Evolutionary conservation across 1,140 invertebrate genomes (phyloP), one percentile per base, ranked within the genome.

Genomic region (Apocrypta bakeri): DNA sequence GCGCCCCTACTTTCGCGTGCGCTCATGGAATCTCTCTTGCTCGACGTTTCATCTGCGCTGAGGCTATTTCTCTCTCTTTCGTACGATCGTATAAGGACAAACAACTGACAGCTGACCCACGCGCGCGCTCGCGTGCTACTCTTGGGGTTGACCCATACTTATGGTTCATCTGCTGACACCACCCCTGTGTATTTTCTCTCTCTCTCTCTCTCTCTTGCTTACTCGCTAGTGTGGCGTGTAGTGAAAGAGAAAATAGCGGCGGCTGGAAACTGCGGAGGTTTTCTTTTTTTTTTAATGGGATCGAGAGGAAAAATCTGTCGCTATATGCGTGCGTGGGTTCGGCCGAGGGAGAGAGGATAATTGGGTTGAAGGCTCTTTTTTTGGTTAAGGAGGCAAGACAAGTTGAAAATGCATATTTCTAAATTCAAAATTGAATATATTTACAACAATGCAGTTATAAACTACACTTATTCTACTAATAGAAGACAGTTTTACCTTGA

Each of bases 101-200:
- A 92, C 89, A 91, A 88, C 89, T 88, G 89, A 90, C 91, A 92
- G 91, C 80, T 82, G 72, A 82, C 80, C 72, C 73, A 76, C 80
- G 72, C 79, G 76, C 27, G 88, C 86, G 88, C 86, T 89, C 88
- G 84, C 85, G 88, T 89, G 87, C 63, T 37, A 17, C 21, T 33
- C 33, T 66, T 88, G 82, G 85, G 88, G 86, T 89, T 92, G 90
- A 91, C 90, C 90, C 85, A 88, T 86, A 90, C 90, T 90, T 88
- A 88, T 86, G 89, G 87, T 90, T 92, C 90, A 91, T 92, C 90
- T 91, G 90, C 91, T 90, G 85, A 90, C 88, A 88, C 86, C 88
- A 88, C 85, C 87, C 86, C 83, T 87, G 83, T 85, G 74, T 83
- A 83, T 87, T 86, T 86, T n/a, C 17, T 56, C 17, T 56, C 2